These are phyloP conservation scores for Axinella damicornis DNA, from an alignment of 37 sponge, comb jelly and placozoan species.

Conservation along the genomic window DNA sequence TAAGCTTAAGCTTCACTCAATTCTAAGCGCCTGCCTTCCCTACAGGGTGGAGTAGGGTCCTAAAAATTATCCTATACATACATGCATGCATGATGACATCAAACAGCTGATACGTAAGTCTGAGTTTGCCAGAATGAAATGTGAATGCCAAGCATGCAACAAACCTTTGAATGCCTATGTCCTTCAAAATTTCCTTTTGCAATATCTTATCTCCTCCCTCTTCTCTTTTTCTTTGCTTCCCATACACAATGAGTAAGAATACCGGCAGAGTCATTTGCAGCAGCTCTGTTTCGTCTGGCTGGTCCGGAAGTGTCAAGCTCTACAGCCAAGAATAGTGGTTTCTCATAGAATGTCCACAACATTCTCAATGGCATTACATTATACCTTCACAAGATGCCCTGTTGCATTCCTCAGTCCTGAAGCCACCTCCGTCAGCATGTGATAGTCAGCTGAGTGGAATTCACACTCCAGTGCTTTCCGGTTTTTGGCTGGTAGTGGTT, in stretches of 20 bases:
- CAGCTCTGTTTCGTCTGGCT: not conserved
- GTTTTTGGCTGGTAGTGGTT: not conserved
- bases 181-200: not conserved
- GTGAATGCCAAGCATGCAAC: not conserved
- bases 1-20: too few species aligned
- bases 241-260: slow-evolving; percentile 8
- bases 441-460: slow-evolving; percentile 63
- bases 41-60: too few species aligned
- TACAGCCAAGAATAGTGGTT: too few species aligned
- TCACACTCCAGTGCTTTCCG: slow-evolving; percentile 55
- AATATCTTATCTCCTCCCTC: not conserved
- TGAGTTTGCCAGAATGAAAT: slow-evolving; percentile 3
- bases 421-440: slow-evolving; percentile 54
- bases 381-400: slow-evolving; percentile 63
- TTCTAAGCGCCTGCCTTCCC: too few species aligned
- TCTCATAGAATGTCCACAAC: not conserved
- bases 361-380: too few species aligned
- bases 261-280: slow-evolving; percentile 2
- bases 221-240: not conserved
- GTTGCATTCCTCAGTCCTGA: slow-evolving; percentile 46
- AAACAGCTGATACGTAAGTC: too few species aligned
- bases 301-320: too few species aligned
- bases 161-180: not conserved
- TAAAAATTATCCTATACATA: too few species aligned
- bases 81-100: too few species aligned